A percentile compares a stretch with the other conserved stretches of the same genome.
Conservation (phyloP, 2,888 invertebrate species). For the Drosophila melanocephala region DNA sequence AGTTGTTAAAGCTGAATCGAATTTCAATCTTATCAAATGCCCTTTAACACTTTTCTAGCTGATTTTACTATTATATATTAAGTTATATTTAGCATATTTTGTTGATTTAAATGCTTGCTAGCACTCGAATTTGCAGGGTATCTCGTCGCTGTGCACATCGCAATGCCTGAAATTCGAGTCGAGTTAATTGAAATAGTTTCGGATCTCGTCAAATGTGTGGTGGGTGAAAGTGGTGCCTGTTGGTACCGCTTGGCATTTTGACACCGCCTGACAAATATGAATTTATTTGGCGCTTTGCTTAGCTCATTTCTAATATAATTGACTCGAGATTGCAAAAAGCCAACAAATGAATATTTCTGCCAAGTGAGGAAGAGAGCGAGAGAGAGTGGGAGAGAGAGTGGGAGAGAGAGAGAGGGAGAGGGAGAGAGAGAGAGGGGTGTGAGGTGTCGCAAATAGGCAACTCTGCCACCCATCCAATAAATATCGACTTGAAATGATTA, state of each 20-base stretch:
- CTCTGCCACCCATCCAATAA: constrained; percentile 26
- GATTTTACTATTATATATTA: background rate
- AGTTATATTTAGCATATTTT: background rate
- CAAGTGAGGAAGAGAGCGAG: constrained; percentile 13
- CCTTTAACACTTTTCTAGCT: background rate
- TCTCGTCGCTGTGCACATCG: background rate
- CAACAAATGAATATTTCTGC: constrained; percentile 29
- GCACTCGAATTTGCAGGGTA: constrained; percentile 8
- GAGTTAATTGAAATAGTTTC: constrained; percentile 51
- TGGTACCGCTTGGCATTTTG: constrained; percentile 70
- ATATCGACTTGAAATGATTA: constrained; percentile 61
- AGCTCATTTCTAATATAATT: constrained; percentile 67
- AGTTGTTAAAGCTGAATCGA: background rate
- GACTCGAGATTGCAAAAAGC: constrained; percentile 51
- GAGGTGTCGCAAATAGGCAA: constrained; percentile 35
- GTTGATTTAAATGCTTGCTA: background rate
- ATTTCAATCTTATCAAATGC: background rate
- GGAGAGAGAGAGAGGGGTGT: background rate
- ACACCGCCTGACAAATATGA: constrained; percentile 64
- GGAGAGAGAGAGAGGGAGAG: background rate
- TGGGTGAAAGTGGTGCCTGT: constrained; percentile 28
- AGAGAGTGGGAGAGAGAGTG: background rate
- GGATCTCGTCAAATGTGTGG: constrained; percentile 18
- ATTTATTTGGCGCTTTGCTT: constrained; percentile 54
- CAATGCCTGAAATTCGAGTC: constrained; percentile 2